Conservation (phyloP, 2,888 invertebrate genomes). For the Pseudanteris insignis region DNA sequence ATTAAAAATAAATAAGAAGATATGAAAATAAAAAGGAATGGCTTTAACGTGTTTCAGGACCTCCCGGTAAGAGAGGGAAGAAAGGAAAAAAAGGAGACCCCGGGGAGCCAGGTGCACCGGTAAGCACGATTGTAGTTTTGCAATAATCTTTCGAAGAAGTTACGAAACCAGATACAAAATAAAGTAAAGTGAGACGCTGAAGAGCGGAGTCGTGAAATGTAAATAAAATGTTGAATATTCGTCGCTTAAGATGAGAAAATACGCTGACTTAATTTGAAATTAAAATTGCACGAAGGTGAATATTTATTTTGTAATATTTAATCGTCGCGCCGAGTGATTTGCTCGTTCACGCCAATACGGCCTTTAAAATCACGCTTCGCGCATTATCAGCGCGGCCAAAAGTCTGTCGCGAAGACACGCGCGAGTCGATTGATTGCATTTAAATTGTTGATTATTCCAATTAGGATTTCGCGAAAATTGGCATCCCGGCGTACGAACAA, state of each 20-base stretch:
- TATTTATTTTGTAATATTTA: slow-evolving; percentile 34
- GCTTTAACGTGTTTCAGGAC: neutral
- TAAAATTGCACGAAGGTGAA: slow-evolving; percentile 31
- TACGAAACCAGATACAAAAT: slow-evolving; percentile 32
- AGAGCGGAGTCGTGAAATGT: slow-evolving; percentile 37
- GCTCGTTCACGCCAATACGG: too few relatives aligned
- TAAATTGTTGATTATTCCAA: too few relatives aligned
- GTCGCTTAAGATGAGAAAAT: too few relatives aligned
- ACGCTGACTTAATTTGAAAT: slow-evolving; percentile 21
- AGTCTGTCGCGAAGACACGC: too few relatives aligned
- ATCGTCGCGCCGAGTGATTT: too few relatives aligned
- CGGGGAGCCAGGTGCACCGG: slow-evolving; percentile 81
- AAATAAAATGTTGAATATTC: slow-evolving; percentile 44
- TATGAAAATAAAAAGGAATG: neutral
- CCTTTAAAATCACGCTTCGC: too few relatives aligned
- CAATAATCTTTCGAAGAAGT: slow-evolving; percentile 32
- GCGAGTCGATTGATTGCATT: too few relatives aligned
- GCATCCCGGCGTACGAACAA: too few relatives aligned
- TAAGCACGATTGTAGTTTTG: slow-evolving; percentile 74
- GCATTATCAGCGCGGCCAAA: too few relatives aligned
- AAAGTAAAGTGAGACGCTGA: slow-evolving; percentile 12
- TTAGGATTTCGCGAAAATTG: too few relatives aligned
- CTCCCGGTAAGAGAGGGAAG: slow-evolving; percentile 85
- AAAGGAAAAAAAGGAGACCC: slow-evolving; percentile 89
- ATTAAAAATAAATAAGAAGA: neutral